These are phyloP conservation scores for Seriola quinqueradiata DNA, from an alignment of 2,113 vertebrate genomes.

Conservation along the genomic window DNA sequence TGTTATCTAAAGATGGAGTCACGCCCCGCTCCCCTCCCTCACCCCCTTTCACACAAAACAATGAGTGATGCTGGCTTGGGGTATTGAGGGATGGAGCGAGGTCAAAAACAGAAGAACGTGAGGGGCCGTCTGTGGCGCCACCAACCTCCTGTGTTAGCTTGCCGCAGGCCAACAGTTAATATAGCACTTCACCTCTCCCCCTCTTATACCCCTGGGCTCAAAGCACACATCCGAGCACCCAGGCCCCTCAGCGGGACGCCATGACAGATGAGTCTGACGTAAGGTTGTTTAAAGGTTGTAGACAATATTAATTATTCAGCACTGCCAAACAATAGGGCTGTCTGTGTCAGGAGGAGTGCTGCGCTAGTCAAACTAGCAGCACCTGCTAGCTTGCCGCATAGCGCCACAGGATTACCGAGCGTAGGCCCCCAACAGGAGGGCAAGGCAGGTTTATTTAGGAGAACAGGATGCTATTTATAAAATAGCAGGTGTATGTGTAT, in stretches of 20 bases:
- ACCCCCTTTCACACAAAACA: slow-evolving; percentile 68
- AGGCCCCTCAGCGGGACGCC: slow-evolving; percentile 63
- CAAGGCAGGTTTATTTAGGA: slow-evolving; percentile 67
- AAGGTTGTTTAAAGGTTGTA: slow-evolving; percentile 86
- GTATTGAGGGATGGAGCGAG: slow-evolving; percentile 63
- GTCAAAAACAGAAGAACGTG: slow-evolving; percentile 61
- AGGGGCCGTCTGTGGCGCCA: slow-evolving; percentile 57
- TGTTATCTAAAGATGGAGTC: slow-evolving; percentile 78
- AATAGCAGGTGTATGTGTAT: slow-evolving; percentile 50
- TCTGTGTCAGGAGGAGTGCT: slow-evolving; percentile 48
- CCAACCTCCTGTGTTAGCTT: slow-evolving; percentile 53
- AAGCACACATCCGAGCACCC: slow-evolving; percentile 61
- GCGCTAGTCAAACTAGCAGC: slow-evolving; percentile 72
- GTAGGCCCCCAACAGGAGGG: slow-evolving; percentile 39
- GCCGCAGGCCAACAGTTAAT: slow-evolving; percentile 81
- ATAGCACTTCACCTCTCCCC: slow-evolving; percentile 78
- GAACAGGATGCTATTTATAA: slow-evolving; percentile 75
- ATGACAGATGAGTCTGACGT: slow-evolving; percentile 82
- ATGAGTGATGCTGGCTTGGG: slow-evolving; percentile 72
- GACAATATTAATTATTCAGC: slow-evolving; percentile 83
- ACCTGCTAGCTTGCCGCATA: slow-evolving; percentile 68
- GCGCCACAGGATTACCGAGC: slow-evolving; percentile 72
- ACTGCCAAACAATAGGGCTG: slow-evolving; percentile 73
- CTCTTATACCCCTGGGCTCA: slow-evolving; percentile 56
- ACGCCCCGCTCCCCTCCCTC: slow-evolving; percentile 57